Percentiles rank a stretch among this genome's conserved stretches.
phyloP scores from a whole-genome alignment of 1,140 invertebrate species.

The Heliconius eleuchia region DNA sequence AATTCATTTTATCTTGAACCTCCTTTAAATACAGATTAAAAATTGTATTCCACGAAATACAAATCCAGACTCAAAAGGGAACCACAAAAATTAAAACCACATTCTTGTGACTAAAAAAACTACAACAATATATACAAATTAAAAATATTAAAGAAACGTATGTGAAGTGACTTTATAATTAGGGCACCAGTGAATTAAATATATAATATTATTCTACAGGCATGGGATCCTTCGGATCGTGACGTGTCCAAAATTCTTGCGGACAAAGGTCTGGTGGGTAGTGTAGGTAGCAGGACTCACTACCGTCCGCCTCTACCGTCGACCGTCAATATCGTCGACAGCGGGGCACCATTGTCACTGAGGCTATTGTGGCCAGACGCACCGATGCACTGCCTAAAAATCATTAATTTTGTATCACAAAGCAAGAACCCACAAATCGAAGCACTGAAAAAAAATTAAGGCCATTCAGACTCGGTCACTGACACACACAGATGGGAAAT shows the following conservation, averaged over 20 bases:
- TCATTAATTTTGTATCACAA: slow-evolving; percentile 81
- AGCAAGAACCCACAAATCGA: slow-evolving; percentile 79
- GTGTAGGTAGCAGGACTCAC: slow-evolving; percentile 73
- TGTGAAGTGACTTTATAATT: slow-evolving; percentile 52
- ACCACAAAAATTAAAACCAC: background rate
- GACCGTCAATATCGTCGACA: slow-evolving; percentile 77
- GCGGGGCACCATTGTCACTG: slow-evolving; percentile 78
- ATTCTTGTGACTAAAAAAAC: slow-evolving; percentile 5
- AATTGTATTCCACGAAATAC: background rate
- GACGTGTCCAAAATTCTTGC: slow-evolving; percentile 68
- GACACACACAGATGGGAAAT: slow-evolving; percentile 60
- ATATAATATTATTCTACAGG: slow-evolving; percentile 23
- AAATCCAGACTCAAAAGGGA: background rate
- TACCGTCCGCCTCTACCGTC: slow-evolving; percentile 60
- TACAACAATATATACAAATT: slow-evolving; percentile 29
- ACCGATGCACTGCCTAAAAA: slow-evolving; percentile 75
- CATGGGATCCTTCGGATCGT: slow-evolving; percentile 65
- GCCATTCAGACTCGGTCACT: slow-evolving; percentile 72
- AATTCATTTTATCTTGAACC: too few species aligned
- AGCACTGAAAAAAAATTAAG: slow-evolving; percentile 71
- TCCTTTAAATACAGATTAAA: background rate
- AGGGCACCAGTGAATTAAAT: slow-evolving; percentile 57
- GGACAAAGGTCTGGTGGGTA: slow-evolving; percentile 67
- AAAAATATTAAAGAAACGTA: slow-evolving; percentile 36
- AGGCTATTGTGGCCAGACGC: slow-evolving; percentile 66